Evolutionary conservation across 2,113 vertebrate species (phyloP).

Genomic region (Ophiodon elongatus): DNA sequence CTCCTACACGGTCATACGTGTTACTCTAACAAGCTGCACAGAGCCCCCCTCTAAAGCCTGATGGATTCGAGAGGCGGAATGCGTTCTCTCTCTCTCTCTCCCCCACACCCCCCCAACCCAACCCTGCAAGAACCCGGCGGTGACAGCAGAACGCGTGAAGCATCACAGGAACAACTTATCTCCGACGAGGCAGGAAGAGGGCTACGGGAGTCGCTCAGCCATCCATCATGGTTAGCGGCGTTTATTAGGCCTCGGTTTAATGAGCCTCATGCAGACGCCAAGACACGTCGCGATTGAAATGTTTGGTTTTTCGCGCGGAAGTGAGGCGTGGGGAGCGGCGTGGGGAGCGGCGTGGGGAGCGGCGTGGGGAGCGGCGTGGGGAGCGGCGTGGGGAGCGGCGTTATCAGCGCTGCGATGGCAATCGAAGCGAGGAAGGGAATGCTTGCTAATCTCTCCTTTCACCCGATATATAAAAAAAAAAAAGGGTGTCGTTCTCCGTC

Average conservation of each 20-base stretch:
- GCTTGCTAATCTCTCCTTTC: constrained; percentile 71
- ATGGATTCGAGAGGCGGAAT: constrained; percentile 68
- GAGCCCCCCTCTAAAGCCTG: constrained; percentile 66
- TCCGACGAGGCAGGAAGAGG: constrained; percentile 44
- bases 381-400: background rate
- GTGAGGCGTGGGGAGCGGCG: background rate
- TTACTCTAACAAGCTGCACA: constrained; percentile 78
- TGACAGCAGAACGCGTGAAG: constrained; percentile 55
- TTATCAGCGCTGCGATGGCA: constrained; percentile 43
- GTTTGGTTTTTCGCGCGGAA: constrained; percentile 58
- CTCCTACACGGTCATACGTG: constrained; percentile 79
- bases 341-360: background rate
- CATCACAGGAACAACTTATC: constrained; percentile 49
- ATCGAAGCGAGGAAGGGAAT: constrained; percentile 45
- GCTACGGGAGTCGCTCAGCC: constrained; percentile 50
- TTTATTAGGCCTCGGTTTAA: constrained; percentile 70
- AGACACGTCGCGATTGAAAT: constrained; percentile 61
- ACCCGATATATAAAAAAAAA: constrained; percentile 53
- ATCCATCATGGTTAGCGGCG: constrained; percentile 70
- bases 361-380: background rate
- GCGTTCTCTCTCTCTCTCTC: background rate
- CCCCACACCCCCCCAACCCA: background rate
- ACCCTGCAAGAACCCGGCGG: constrained; percentile 42
- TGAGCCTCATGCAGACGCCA: constrained; percentile 49
- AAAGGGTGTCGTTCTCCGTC: constrained; percentile 58